Evolutionary conservation across 2,797 vertebrate species (phyloP).

Genomic region (Cynodonichthys magdalenae): DNA sequence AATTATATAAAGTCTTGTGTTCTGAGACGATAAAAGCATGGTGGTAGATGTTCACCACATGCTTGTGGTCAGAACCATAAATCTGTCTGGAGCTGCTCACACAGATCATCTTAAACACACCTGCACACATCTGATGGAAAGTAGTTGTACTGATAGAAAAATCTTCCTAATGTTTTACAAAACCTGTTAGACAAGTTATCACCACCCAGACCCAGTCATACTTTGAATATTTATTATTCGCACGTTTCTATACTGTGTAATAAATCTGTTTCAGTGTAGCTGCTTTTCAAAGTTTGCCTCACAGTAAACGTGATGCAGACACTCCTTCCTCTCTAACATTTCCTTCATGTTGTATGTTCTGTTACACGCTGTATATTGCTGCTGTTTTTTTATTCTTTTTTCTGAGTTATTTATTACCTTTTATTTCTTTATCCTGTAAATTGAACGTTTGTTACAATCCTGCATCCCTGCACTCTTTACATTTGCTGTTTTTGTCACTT

Average conservation of each 20-base stretch:
- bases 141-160: too few species aligned
- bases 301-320: background rate
- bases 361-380: slow-evolving; percentile 57
- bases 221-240: background rate
- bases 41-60: too few species aligned
- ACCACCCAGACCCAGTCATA: too few species aligned
- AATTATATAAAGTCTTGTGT: too few species aligned
- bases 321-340: background rate
- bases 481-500: background rate
- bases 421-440: background rate
- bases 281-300: slow-evolving; percentile 2
- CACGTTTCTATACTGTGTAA: background rate
- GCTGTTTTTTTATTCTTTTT: slow-evolving; percentile 20
- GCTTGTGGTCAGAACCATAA: too few species aligned
- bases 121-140: too few species aligned
- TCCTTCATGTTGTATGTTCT: slow-evolving; percentile 19
- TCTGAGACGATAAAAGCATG: too few species aligned
- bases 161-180: too few species aligned
- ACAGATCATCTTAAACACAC: too few species aligned
- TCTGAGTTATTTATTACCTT: slow-evolving; percentile 43
- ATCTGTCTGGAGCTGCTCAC: too few species aligned
- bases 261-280: slow-evolving; percentile 5
- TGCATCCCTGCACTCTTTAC: background rate
- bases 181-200: too few species aligned
- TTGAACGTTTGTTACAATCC: slow-evolving; percentile 10